phyloP scores from a whole-genome alignment of 2,113 vertebrate genomes.

The Myrmecobius fasciatus region DNA sequence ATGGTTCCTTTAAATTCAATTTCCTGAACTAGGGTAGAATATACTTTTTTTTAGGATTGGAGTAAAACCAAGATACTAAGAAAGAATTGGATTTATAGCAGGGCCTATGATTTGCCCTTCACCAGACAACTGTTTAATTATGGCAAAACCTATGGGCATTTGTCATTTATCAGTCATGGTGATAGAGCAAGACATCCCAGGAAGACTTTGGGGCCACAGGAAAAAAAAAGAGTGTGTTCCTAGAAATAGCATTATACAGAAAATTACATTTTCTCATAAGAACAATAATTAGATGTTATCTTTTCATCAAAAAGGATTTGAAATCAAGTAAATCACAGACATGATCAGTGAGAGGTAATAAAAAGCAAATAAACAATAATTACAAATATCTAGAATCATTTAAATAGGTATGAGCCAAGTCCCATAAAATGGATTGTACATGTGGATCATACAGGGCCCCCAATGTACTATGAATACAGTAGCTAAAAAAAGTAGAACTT shows the following conservation, averaged over 20 bases:
- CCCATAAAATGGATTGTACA: constrained; percentile 41
- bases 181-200: not conserved
- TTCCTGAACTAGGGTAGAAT: not conserved
- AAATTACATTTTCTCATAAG: not conserved
- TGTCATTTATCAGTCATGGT: not conserved
- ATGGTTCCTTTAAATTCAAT: not conserved
- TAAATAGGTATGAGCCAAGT: constrained; percentile 47
- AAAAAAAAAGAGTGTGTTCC: not conserved
- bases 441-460: constrained; percentile 55
- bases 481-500: constrained; percentile 43
- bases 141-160: not conserved
- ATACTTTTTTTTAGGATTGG: not conserved
- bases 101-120: not conserved
- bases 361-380: constrained; percentile 21
- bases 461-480: constrained; percentile 53
- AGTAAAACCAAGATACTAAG: not conserved
- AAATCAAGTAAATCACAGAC: constrained; percentile 48
- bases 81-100: not conserved
- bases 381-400: constrained; percentile 34
- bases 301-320: not conserved
- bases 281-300: not conserved
- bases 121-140: not conserved
- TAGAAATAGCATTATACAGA: not conserved
- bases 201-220: not conserved
- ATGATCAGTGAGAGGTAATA: constrained; percentile 44